A percentile compares a stretch with the other conserved stretches of the same genome.
These are phyloP conservation scores for Dolichomitus sp. DNA, from an alignment of 2,888 invertebrate genomes.

Conservation along the genomic window DNA sequence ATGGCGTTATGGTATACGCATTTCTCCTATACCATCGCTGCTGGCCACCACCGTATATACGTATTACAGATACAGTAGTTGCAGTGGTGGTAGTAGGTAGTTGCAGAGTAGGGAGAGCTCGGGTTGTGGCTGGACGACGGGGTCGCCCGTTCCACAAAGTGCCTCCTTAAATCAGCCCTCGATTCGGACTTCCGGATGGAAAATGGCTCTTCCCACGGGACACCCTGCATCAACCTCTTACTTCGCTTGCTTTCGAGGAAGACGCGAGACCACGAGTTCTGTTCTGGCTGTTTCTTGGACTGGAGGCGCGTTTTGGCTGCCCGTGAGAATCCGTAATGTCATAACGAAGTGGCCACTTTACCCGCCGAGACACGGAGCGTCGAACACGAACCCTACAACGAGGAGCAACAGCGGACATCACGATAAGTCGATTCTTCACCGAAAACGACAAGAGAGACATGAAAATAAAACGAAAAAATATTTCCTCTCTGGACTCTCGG, in stretches of 20 bases:
- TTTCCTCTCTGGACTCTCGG: conserved; percentile 17
- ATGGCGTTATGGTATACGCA: conserved; percentile 52
- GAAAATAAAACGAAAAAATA: conserved; percentile 10
- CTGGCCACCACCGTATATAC: conserved; percentile 10
- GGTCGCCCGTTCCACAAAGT: conserved; percentile 53
- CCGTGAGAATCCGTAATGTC: conserved; percentile 65
- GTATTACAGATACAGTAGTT: background rate
- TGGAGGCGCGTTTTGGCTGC: conserved; percentile 49
- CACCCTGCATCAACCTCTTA: conserved; percentile 28
- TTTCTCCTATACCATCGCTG: conserved; percentile 14
- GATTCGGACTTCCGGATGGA: conserved; percentile 64
- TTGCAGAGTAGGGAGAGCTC: conserved; percentile 14
- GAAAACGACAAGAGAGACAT: conserved; percentile 30
- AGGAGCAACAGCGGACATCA: conserved; percentile 23
- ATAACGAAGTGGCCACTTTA: conserved; percentile 66
- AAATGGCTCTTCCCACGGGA: conserved; percentile 61
- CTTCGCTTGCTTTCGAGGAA: conserved; percentile 35
- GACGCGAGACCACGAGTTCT: conserved; percentile 1
- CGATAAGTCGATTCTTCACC: conserved; percentile 48
- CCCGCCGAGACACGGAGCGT: conserved; percentile 33
- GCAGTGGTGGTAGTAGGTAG: conserved; percentile 30
- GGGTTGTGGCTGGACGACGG: conserved; percentile 45
- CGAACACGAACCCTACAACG: conserved; percentile 14
- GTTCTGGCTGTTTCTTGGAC: conserved; percentile 12
- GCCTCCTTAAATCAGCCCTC: conserved; percentile 65